Percentiles rank a stretch among this genome's conserved stretches.
phyloP scores from a whole-genome alignment of 1,140 invertebrate species.

The Tetramorium simillimum region DNA sequence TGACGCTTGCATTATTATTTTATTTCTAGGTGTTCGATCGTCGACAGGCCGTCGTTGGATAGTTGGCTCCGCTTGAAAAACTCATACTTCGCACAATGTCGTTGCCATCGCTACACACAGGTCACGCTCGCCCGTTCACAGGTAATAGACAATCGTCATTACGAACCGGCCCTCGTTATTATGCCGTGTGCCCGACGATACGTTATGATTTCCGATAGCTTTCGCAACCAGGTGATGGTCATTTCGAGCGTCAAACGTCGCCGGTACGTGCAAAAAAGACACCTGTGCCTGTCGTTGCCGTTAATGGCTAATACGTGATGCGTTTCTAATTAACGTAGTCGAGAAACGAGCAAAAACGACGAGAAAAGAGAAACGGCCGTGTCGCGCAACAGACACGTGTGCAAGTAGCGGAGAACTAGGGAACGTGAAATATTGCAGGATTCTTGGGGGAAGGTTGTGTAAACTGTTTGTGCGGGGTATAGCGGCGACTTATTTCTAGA shows the following conservation, averaged over 20 bases:
- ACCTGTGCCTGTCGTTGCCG: constrained; percentile 56
- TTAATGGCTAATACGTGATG: constrained; percentile 71
- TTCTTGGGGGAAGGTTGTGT: background rate
- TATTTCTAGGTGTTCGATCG: background rate
- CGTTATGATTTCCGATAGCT: constrained; percentile 75
- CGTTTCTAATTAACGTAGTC: constrained; percentile 66
- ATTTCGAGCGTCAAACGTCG: constrained; percentile 56
- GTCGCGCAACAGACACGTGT: background rate
- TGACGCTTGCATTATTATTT: background rate
- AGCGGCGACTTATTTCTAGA: background rate
- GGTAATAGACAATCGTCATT: constrained; percentile 76
- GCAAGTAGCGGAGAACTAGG: background rate
- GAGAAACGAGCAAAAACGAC: constrained; percentile 31
- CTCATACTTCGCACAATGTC: background rate
- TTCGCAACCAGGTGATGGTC: constrained; percentile 38
- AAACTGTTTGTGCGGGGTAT: background rate
- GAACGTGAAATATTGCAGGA: constrained; percentile 29
- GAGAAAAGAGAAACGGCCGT: constrained; percentile 26
- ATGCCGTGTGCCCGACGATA: constrained; percentile 58
- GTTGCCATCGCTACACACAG: constrained; percentile 8
- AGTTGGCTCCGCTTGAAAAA: background rate
- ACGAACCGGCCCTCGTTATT: constrained; percentile 70
- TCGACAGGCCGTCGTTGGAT: background rate
- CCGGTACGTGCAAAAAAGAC: constrained; percentile 54
- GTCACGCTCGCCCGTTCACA: constrained; percentile 46